Evolutionary conservation across 2,888 invertebrate species (phyloP).

Genomic region (Tortrix viridana): DNA sequence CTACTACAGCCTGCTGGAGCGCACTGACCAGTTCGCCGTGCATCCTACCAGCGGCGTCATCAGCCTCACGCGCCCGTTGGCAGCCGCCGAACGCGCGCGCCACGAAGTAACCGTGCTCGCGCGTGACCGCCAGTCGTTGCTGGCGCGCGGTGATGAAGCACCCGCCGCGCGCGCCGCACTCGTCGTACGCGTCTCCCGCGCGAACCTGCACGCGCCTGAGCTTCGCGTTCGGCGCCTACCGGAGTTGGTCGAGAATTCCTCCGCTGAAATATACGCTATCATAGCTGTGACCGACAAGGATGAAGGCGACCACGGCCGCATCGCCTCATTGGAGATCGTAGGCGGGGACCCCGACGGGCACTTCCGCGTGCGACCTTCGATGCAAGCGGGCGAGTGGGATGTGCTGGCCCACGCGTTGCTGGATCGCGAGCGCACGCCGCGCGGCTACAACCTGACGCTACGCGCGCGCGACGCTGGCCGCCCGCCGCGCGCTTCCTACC

Average conservation of each 20-base stretch:
- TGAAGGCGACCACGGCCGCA: constrained; percentile 92
- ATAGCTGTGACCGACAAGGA: constrained; percentile 93
- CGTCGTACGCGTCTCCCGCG: constrained; percentile 90
- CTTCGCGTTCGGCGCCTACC: constrained; percentile 92
- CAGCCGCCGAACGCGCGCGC: constrained; percentile 87
- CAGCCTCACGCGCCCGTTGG: constrained; percentile 90
- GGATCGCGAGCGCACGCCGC: constrained; percentile 90
- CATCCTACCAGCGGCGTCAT: constrained; percentile 97
- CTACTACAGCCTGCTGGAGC: constrained; percentile 95
- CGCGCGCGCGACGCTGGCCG: constrained; percentile 93
- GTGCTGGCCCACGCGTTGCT: constrained; percentile 91
- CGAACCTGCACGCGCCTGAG: constrained; percentile 94
- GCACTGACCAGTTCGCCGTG: constrained; percentile 94
- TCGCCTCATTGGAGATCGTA: constrained; percentile 91
- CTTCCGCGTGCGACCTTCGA: constrained; percentile 88
- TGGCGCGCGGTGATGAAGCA: constrained; percentile 80
- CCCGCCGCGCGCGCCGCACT: constrained; percentile 91
- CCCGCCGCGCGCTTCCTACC: constrained; percentile 90
- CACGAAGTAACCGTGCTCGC: constrained; percentile 93
- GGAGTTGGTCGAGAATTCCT: constrained; percentile 91
- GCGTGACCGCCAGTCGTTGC: constrained; percentile 91
- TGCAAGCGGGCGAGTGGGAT: constrained; percentile 88
- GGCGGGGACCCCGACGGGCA: constrained; percentile 96
- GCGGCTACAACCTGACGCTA: constrained; percentile 94
- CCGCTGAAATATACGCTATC: constrained; percentile 94